phyloP scores from a whole-genome alignment of 2,797 vertebrate species.

The Pelochelys cantorii region DNA sequence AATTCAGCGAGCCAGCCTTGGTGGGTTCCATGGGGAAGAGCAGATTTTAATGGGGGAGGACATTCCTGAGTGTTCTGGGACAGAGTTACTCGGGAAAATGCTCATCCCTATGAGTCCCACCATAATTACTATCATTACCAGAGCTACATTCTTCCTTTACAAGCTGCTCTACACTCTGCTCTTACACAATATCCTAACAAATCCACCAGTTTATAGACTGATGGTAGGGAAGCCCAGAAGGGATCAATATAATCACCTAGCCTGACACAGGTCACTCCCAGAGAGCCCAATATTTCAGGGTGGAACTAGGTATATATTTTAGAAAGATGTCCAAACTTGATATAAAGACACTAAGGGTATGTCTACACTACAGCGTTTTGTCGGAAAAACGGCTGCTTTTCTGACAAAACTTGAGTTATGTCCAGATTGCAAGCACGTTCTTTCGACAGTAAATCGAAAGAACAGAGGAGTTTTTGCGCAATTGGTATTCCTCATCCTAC shows the following conservation, averaged over 20 bases:
- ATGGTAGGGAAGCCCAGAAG: rapidly evolving
- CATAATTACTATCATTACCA: rapidly evolving
- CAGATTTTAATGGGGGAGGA: constrained; percentile 16
- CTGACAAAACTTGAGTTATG: too few species aligned
- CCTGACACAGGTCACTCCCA: neutral
- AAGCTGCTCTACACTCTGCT: neutral
- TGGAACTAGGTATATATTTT: constrained; percentile 11
- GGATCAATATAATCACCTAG: rapidly evolving
- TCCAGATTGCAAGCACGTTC: too few species aligned
- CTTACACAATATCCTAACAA: neutral
- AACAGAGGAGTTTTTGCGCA: too few species aligned
- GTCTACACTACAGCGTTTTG: too few species aligned
- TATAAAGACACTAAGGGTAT: constrained; percentile 35
- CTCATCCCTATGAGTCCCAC: constrained; percentile 13
- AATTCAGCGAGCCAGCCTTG: constrained; percentile 57
- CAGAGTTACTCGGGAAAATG: neutral
- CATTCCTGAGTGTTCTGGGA: constrained; percentile 25
- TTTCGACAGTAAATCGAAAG: too few species aligned
- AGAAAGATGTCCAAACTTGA: constrained; percentile 69
- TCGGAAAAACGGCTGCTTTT: too few species aligned
- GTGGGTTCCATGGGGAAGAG: neutral
- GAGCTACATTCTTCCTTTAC: rapidly evolving
- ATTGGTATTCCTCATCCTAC: too few species aligned
- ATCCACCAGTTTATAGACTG: neutral
- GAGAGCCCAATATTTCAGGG: constrained; percentile 34